Percentiles rank a stretch among this genome's conserved stretches.
These are phyloP conservation scores for Drosophila affinis DNA, from an alignment of 2,888 invertebrate species.

Conservation along the genomic window DNA sequence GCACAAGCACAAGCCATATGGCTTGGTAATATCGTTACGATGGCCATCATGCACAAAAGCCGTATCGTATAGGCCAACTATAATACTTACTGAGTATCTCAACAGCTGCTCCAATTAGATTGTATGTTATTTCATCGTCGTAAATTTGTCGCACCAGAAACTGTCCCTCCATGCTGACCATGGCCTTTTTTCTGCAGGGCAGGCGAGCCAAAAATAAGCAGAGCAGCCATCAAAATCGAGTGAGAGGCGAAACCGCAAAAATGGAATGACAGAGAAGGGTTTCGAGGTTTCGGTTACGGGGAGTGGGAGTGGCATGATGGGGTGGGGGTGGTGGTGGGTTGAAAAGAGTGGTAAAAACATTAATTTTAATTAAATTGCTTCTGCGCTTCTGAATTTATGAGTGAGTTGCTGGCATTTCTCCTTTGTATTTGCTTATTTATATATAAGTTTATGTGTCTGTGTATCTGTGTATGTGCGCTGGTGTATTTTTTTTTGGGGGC, in stretches of 20 bases:
- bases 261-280: slow-evolving; percentile 40
- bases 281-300: slow-evolving; percentile 13
- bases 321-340: slow-evolving; percentile 9
- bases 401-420: slow-evolving; percentile 43
- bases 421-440: slow-evolving; percentile 13
- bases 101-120: slow-evolving; percentile 95
- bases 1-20: slow-evolving; percentile 12
- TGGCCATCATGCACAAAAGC: background rate
- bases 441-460: slow-evolving; percentile 20
- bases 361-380: slow-evolving; percentile 80
- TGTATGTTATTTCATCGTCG: slow-evolving; percentile 97
- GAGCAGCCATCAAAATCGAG: slow-evolving; percentile 53
- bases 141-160: slow-evolving; percentile 97
- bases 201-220: slow-evolving; percentile 35
- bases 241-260: slow-evolving; percentile 47
- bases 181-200: slow-evolving; percentile 92
- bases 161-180: slow-evolving; percentile 96
- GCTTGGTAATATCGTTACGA: background rate
- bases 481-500: slow-evolving; percentile 15
- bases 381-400: slow-evolving; percentile 52
- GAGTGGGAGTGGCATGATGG: slow-evolving; percentile 21
- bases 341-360: slow-evolving; percentile 61
- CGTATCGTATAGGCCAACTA: slow-evolving; percentile 18
- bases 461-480: slow-evolving; percentile 10
- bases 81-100: slow-evolving; percentile 92